Evolutionary conservation across 2,113 vertebrate genomes (phyloP).

Genomic region (Pseudorasbora parva): DNA sequence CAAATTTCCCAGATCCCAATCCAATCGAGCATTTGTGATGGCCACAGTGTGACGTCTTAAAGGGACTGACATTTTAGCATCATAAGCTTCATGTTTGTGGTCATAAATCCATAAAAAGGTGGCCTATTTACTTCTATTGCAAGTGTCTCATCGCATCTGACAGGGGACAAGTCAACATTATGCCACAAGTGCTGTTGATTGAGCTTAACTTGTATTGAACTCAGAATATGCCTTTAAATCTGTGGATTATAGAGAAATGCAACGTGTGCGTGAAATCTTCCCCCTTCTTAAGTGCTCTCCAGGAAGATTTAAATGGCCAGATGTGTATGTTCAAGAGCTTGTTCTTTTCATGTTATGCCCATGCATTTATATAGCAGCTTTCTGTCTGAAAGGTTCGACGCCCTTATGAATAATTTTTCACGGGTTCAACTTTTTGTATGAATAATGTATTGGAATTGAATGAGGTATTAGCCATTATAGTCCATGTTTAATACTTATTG

Average conservation of each 20-base stretch:
- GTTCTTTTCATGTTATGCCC: slow-evolving; percentile 23
- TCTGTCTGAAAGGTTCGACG: background rate
- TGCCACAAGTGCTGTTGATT: background rate
- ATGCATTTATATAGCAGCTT: slow-evolving; percentile 30
- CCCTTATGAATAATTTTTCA: slow-evolving; percentile 21
- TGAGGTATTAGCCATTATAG: slow-evolving; percentile 39
- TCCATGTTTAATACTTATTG: slow-evolving; percentile 42
- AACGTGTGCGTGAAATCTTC: background rate
- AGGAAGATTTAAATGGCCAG: background rate
- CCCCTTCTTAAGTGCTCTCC: background rate
- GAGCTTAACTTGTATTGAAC: background rate
- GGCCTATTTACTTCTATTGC: background rate
- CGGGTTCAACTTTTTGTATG: slow-evolving; percentile 35
- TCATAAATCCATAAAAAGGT: background rate
- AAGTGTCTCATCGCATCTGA: too few species aligned
- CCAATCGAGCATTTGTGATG: too few species aligned
- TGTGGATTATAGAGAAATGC: slow-evolving; percentile 18
- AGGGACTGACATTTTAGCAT: background rate
- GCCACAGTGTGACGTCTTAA: too few species aligned
- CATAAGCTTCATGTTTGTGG: background rate
- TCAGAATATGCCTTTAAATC: background rate
- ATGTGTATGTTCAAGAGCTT: slow-evolving; percentile 13
- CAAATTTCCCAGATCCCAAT: too few species aligned
- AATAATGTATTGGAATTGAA: slow-evolving; percentile 46
- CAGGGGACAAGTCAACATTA: background rate